A percentile compares a stretch with the other conserved stretches of the same genome.
These are phyloP conservation scores for Tadarida brasiliensis DNA, from an alignment of 2,797 vertebrate genomes.

Conservation along the genomic window DNA sequence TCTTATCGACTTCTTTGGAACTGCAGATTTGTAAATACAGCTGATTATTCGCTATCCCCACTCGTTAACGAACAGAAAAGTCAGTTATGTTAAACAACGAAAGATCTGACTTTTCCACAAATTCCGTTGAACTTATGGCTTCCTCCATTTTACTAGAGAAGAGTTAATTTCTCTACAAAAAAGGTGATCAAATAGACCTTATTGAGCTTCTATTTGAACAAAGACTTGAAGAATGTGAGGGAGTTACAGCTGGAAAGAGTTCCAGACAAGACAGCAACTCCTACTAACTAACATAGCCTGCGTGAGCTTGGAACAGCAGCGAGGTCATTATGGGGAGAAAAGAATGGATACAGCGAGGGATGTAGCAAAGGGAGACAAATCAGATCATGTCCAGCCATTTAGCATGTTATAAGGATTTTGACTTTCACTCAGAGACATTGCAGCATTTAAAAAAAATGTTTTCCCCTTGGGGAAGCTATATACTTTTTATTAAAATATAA, in stretches of 20 bases:
- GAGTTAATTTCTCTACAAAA: not conserved
- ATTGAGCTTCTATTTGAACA: not conserved
- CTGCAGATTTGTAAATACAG: not conserved
- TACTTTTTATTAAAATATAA: not conserved
- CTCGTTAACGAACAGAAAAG: not conserved
- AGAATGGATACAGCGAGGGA: not conserved
- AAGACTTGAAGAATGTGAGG: not conserved
- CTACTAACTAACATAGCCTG: not conserved
- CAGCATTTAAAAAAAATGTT: too few relatives aligned
- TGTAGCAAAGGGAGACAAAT: not conserved
- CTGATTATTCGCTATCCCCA: not conserved
- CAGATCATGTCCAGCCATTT: fast-evolving
- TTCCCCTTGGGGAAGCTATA: not conserved
- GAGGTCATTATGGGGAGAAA: not conserved
- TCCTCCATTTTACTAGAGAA: not conserved
- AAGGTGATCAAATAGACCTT: not conserved
- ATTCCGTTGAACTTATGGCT: not conserved
- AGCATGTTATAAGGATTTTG: not conserved
- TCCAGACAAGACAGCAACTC: not conserved
- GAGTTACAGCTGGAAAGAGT: not conserved
- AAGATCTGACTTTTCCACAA: not conserved
- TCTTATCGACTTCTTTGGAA: not conserved
- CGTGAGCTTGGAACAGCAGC: not conserved
- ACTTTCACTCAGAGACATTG: not conserved
- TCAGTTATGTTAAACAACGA: not conserved